Percentiles rank a stretch among this genome's conserved stretches.
Evolutionary conservation across 2,888 invertebrate species (phyloP).

Genomic region (Apamea epomidion): DNA sequence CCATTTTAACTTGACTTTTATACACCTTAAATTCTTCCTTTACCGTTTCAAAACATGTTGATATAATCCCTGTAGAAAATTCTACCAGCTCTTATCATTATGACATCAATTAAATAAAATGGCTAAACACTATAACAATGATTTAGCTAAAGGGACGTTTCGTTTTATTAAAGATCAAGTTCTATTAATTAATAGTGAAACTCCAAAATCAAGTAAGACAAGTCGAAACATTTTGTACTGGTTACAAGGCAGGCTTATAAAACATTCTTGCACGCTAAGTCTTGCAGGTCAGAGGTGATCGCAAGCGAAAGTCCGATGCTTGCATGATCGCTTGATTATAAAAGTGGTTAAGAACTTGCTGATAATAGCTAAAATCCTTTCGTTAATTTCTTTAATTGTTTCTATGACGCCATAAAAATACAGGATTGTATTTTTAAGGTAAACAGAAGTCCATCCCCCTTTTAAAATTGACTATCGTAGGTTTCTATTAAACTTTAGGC

Average conservation of each 20-base stretch:
- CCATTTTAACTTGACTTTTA: not conserved
- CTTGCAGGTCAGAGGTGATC: constrained; percentile 53
- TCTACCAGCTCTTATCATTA: too few relatives aligned
- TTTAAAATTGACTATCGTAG: not conserved
- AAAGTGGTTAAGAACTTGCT: constrained; percentile 32
- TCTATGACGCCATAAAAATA: not conserved
- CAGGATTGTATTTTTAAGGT: not conserved
- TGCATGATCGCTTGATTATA: constrained; percentile 44
- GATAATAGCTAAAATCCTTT: not conserved
- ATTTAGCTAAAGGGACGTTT: too few relatives aligned
- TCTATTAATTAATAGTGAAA: not conserved
- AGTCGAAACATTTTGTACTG: not conserved
- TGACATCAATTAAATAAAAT: not conserved
- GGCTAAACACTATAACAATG: not conserved
- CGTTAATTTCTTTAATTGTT: not conserved
- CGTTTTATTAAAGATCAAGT: not conserved
- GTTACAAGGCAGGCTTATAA: not conserved
- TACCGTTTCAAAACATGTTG: not conserved
- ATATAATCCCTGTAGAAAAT: too few relatives aligned
- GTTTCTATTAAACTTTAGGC: not conserved
- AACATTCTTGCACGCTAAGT: constrained; percentile 14
- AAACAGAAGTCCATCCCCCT: not conserved
- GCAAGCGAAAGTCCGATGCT: constrained; percentile 43
- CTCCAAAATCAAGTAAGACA: not conserved
- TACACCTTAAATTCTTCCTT: not conserved